phyloP scores from a whole-genome alignment of 1,140 invertebrate species.

The Aethina tumida region DNA sequence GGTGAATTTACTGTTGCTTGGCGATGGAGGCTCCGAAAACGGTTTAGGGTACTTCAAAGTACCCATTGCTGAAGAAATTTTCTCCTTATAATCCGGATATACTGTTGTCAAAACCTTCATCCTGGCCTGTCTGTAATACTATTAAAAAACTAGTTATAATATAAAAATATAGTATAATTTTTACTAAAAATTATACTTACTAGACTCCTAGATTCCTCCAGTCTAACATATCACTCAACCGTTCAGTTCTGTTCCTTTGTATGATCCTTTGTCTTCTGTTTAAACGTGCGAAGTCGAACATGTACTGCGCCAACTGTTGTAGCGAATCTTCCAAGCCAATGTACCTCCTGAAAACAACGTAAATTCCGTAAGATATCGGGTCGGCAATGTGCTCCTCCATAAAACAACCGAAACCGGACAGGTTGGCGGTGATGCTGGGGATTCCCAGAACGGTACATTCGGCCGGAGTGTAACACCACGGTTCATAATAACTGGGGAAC shows the following conservation, averaged over 20 bases:
- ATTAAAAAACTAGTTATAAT: too few species aligned
- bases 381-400: slow-evolving; percentile 98
- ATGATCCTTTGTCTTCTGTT: slow-evolving; percentile 95
- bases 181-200: too few species aligned
- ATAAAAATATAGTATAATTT: too few species aligned
- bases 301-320: slow-evolving; percentile 85
- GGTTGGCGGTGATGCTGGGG: slow-evolving; percentile 61
- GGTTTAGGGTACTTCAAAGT: slow-evolving; percentile 79
- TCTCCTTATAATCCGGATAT: slow-evolving; percentile 76
- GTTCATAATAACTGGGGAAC: slow-evolving; percentile 99
- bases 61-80: slow-evolving; percentile 53
- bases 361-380: slow-evolving; percentile 97
- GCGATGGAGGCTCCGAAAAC: slow-evolving; percentile 88
- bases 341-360: slow-evolving; percentile 80
- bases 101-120: slow-evolving; percentile 74
- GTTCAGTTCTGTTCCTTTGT: slow-evolving; percentile 93
- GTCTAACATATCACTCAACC: slow-evolving; percentile 93
- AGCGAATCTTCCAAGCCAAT: slow-evolving; percentile 57
- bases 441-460: slow-evolving; percentile 98
- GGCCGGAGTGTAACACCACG: slow-evolving; percentile 99
- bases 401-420: slow-evolving; percentile 98
- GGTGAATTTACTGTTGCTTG: slow-evolving; percentile 70
- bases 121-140: slow-evolving; percentile 93
- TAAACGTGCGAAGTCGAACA: slow-evolving; percentile 90
- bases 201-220: slow-evolving; percentile 91